Evolutionary conservation across 2,113 vertebrate genomes (phyloP).

Genomic region (Brachyistius frenatus): DNA sequence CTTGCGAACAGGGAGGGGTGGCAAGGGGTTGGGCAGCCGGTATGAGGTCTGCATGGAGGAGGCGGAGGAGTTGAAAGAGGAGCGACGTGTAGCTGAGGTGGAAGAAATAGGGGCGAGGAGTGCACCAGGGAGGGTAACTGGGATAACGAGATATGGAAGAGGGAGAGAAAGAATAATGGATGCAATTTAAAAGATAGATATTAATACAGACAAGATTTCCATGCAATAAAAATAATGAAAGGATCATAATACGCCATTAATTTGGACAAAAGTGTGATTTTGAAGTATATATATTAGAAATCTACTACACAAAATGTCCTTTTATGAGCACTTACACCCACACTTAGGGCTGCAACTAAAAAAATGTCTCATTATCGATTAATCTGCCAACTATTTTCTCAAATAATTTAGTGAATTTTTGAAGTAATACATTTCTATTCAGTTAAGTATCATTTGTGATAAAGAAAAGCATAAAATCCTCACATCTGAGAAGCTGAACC

Average conservation of each 20-base stretch:
- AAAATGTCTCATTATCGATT: background rate
- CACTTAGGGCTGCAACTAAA: background rate
- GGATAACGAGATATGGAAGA: conserved; percentile 37
- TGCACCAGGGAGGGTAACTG: conserved; percentile 89
- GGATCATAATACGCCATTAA: background rate
- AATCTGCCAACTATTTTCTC: background rate
- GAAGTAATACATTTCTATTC: background rate
- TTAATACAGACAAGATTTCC: background rate
- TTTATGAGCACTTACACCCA: background rate
- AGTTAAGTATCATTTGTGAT: background rate
- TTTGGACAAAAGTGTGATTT: background rate
- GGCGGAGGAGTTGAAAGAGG: conserved; percentile 81
- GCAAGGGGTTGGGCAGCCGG: conserved; percentile 86
- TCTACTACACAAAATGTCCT: background rate
- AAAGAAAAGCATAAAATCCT: background rate
- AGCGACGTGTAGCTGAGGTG: conserved; percentile 88
- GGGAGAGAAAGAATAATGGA: background rate
- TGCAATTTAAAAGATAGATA: no score
- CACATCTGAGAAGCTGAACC: background rate
- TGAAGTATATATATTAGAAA: background rate
- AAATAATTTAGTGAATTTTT: no score
- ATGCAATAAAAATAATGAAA: background rate
- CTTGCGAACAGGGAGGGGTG: conserved; percentile 88
- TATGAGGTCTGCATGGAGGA: conserved; percentile 92
- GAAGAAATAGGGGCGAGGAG: conserved; percentile 84